Evolutionary conservation across 1,140 invertebrate genomes (phyloP), one percentile per base, ranked within the genome.

Genomic region (Zaprionus africanus): DNA sequence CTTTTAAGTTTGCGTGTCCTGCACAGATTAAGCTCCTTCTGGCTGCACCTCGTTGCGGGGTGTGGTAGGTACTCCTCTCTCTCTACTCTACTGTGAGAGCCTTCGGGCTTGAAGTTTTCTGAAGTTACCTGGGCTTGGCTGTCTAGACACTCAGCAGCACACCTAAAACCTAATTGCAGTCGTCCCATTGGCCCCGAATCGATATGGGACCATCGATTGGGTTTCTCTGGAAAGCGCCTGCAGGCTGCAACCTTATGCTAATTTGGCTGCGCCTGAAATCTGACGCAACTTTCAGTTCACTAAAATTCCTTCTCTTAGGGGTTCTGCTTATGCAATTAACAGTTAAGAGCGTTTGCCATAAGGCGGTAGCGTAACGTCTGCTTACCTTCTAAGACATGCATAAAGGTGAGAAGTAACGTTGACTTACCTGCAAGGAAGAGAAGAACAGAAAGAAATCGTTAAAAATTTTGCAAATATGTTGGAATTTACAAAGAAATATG

Each of bases 1-100:
- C 34, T 31, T 60, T 26, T 22, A 60, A 41, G 17, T 58, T 90
- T 90, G 85, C 85, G 85, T 90, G 85, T 90, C 85, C 85, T 85
- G 81, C 63, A 69, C 70, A 79, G 85, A 90, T 90, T 90, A 90
- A 77, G 57, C 38, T 41, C n/a, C 41, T 56, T 24, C 62, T 11
- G 28, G 17, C 64, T 66, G 54, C 54, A 36, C 53, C 63, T 65
- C 26, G 13, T 56, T 56, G 12, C 24, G 24, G 54, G 38, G 38
- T 46, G n/a, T 17, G 41, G 41, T 19, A 34, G 41, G 41, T 46
- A 46, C 41, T 15, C 38, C 7, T 17, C 41, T n/a, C 41, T n/a
- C 15, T 64, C 43, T 26, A 19, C 43, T 41, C 36, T 36, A 22
- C 36, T 65, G n/a, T 31, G 28, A 49, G 46, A 49, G 46, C 19